phyloP scores from a whole-genome alignment of 2,113 vertebrate species.

The Pachypanchax playfairii region DNA sequence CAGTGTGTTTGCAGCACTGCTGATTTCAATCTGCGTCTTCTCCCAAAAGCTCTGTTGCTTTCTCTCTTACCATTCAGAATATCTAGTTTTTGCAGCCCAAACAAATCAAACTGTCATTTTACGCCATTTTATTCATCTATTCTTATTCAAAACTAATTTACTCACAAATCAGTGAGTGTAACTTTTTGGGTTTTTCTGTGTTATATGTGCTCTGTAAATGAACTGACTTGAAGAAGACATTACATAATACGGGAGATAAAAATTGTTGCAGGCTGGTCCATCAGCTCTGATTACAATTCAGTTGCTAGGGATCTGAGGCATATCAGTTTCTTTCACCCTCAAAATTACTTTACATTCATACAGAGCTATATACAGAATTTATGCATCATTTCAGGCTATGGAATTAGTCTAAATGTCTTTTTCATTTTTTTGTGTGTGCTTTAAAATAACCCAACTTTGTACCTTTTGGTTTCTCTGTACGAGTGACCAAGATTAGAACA shows the following conservation, averaged over 20 bases:
- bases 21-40: conserved; percentile 47
- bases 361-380: background rate
- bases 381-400: background rate
- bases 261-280: background rate
- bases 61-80: background rate
- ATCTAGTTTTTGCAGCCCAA: background rate
- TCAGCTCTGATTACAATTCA: background rate
- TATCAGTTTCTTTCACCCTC: background rate
- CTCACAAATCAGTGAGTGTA: background rate
- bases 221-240: background rate
- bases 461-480: background rate
- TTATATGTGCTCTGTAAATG: background rate
- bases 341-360: background rate
- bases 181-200: background rate
- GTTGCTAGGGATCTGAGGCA: background rate
- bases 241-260: background rate
- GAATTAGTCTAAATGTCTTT: background rate
- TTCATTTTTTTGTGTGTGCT: background rate
- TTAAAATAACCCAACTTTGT: background rate
- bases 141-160: background rate
- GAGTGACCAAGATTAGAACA: background rate
- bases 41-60: background rate
- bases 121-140: background rate
- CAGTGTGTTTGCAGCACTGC: conserved; percentile 43
- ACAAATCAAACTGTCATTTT: background rate